These are phyloP conservation scores for Pseudoips prasinana DNA, from an alignment of 2,888 invertebrate genomes.

Conservation along the genomic window DNA sequence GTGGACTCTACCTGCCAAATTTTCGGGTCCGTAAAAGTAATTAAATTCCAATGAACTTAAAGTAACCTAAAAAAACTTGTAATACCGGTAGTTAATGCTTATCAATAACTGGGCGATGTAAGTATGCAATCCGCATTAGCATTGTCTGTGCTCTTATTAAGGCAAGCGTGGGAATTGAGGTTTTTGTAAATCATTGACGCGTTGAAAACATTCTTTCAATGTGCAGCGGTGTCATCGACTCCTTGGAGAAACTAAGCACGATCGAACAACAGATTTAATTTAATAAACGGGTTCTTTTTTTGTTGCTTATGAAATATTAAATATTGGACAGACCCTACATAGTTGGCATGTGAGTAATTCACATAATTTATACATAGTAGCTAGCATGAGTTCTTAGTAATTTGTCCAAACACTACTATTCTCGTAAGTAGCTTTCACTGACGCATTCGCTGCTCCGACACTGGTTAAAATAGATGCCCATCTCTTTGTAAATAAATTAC, in stretches of 20 bases:
- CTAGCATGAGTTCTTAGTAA: neutral
- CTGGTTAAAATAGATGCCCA: no score
- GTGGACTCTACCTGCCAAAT: no score
- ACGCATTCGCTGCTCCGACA: no score
- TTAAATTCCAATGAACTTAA: no score
- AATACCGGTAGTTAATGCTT: neutral
- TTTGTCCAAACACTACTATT: constrained; percentile 17
- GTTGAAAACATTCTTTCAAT: constrained; percentile 55
- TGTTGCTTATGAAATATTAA: constrained; percentile 4
- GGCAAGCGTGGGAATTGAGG: constrained; percentile 58
- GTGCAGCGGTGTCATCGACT: constrained; percentile 57
- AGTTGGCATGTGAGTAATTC: constrained; percentile 1
- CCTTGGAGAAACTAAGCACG: constrained; percentile 28
- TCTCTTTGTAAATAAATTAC: no score
- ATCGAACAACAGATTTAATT: constrained; percentile 19
- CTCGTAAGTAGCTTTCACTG: no score
- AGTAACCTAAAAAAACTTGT: no score
- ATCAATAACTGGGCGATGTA: constrained; percentile 12
- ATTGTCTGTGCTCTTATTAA: constrained; percentile 26
- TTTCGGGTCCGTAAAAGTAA: no score
- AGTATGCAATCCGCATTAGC: constrained; percentile 18
- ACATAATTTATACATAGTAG: no score
- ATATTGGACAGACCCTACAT: constrained; percentile 1
- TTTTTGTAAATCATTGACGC: constrained; percentile 54
- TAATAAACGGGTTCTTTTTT: constrained; percentile 13